A percentile compares a stretch with the other conserved stretches of the same genome.
Conservation (phyloP, 2,113 vertebrate genomes). For the Spheniscus mendiculus region DNA sequence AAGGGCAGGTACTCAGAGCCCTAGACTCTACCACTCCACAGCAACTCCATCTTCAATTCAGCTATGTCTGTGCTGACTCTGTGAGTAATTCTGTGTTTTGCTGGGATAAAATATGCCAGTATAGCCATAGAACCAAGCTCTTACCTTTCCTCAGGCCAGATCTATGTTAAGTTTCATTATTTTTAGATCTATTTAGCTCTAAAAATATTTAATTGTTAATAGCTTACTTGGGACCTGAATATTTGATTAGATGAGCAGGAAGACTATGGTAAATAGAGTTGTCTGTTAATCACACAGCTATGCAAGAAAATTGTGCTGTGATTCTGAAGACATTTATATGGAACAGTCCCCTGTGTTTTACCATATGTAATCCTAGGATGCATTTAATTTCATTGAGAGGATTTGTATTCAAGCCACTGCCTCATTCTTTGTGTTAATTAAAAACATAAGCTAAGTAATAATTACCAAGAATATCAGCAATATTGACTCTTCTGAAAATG, state of each 20-base stretch:
- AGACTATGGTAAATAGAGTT: background rate
- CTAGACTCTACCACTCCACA: rapidly evolving
- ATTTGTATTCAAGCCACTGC: background rate
- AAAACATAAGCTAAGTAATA: background rate
- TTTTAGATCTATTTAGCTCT: background rate
- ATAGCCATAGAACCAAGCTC: background rate
- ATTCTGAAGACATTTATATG: background rate
- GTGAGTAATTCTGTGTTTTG: background rate
- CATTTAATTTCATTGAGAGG: background rate
- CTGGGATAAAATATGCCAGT: background rate
- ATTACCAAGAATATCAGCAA: background rate
- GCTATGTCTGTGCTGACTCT: rapidly evolving
- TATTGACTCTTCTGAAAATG: background rate
- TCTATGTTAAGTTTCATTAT: background rate
- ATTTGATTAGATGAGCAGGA: background rate
- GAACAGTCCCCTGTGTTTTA: background rate
- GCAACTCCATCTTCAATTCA: background rate
- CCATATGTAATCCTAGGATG: background rate
- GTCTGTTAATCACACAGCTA: background rate
- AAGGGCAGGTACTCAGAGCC: background rate
- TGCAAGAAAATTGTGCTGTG: background rate
- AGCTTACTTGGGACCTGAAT: background rate
- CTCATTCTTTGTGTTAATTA: background rate
- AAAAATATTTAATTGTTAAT: background rate
- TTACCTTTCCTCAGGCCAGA: background rate